Conservation (phyloP, 2,797 vertebrate genomes). For the Myotis findleyi region DNA sequence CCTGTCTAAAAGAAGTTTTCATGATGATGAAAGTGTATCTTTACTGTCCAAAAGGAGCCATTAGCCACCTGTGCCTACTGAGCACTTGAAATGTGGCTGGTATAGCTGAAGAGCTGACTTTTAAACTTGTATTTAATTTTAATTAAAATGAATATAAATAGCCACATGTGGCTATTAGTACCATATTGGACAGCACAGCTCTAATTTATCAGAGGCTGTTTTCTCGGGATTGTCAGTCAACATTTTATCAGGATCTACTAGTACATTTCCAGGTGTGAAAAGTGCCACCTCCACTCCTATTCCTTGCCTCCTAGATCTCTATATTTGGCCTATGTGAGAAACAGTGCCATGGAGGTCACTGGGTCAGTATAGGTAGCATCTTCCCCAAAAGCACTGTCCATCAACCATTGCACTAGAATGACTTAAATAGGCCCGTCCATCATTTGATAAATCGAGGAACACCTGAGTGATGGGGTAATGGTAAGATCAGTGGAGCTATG, state of each 20-base stretch:
- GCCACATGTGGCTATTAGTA: background rate
- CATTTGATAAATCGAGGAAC: background rate
- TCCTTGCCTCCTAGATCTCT: background rate
- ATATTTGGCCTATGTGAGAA: background rate
- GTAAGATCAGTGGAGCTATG: background rate
- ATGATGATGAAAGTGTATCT: background rate
- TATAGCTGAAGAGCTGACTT: background rate
- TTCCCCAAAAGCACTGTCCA: background rate
- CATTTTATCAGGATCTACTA: background rate
- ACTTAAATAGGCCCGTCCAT: background rate
- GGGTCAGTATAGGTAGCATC: background rate
- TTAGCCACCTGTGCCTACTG: background rate
- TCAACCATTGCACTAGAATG: background rate
- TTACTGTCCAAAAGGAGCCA: background rate
- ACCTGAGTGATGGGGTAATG: background rate
- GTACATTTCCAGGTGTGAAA: background rate
- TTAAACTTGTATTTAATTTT: background rate
- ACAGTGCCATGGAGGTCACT: background rate
- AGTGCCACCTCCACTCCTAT: background rate
- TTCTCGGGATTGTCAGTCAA: background rate
- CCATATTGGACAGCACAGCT: background rate
- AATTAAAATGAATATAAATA: constrained; percentile 30
- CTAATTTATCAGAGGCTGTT: background rate
- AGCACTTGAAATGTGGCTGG: background rate
- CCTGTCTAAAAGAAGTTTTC: background rate